Conservation (phyloP, 2,113 vertebrate genomes). For the Perognathus longimembris region DNA sequence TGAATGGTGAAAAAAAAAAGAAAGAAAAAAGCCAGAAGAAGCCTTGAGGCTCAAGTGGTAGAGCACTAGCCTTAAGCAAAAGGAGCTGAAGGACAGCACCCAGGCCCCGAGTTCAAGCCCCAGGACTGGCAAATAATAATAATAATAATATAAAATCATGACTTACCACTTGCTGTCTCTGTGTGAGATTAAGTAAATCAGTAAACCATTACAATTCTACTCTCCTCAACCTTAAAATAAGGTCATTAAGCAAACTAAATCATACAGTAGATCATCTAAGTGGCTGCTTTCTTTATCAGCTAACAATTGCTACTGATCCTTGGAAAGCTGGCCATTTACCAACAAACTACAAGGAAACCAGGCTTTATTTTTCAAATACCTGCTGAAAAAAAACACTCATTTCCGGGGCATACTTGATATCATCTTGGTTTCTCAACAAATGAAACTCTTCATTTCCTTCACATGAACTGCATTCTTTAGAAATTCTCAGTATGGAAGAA, state of each 20-base stretch:
- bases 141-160: too few species aligned
- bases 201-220: neutral
- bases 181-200: neutral
- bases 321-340: neutral
- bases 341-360: neutral
- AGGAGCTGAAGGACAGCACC: too few species aligned
- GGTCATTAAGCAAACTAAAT: neutral
- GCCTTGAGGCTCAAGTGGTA: too few species aligned
- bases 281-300: neutral
- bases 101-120: too few species aligned
- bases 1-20: too few species aligned
- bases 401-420: neutral
- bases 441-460: neutral
- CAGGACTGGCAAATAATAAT: too few species aligned
- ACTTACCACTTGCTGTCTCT: neutral
- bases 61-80: too few species aligned
- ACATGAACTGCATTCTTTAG: neutral
- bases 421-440: neutral
- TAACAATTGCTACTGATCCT: slow-evolving; percentile 1
- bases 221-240: neutral
- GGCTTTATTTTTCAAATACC: neutral
- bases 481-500: neutral
- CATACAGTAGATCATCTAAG: neutral
- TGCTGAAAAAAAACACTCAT: neutral
- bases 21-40: too few species aligned